Base-by-base conservation (phyloP, 2,888 invertebrate genomes). In the Sussaba pulchella region DNA sequence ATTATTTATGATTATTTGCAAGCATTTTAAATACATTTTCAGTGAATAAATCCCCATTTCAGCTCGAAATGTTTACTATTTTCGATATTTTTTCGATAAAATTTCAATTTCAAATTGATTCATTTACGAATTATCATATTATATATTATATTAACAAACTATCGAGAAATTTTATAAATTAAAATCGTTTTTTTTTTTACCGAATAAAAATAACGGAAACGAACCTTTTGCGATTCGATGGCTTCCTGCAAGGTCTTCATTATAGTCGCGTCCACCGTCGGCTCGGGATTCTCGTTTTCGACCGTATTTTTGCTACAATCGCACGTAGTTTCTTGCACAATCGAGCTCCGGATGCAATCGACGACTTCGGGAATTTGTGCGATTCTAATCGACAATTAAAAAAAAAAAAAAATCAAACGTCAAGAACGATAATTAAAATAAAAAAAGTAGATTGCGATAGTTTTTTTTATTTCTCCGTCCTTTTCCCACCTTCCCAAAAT, bases 401-500 rank as follows among this genome's bases (percentile, higher is more conserved):
- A n/a, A n/a, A n/a, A n/a, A n/a, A n/a, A n/a, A 14, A 14, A 31
- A 14, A n/a, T n/a, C 17, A 2, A 14, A 57, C 5, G 31, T n/a
- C n/a, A 3, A 21, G 21, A 12, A 12, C 4, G 12, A 24, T 26
- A 71, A 47, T 52, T 73, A 14, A 4, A 6, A 57, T 9, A 43
- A 69, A 66, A 17, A n/a, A 61, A 61, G n/a, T 12, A 5, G 36
- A 70, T 43, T 54, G 57, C 70, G 70, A 54, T 57, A 70, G 14
- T 26, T 54, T 24, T 6, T 14, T 19, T 70, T 26, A 26, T 70
- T 26, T n/a, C n/a, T n/a, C n/a, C n/a, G n/a, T n/a, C n/a, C n/a
- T n/a, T n/a, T 57, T 24, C 54, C 5, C 47, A 94, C 93, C 95
- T 96, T 87, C 97, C 96, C 14, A 97, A 93, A 61, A 97, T 94